phyloP scores from a whole-genome alignment of 2,113 vertebrate species.

The Spilogale gracilis region DNA sequence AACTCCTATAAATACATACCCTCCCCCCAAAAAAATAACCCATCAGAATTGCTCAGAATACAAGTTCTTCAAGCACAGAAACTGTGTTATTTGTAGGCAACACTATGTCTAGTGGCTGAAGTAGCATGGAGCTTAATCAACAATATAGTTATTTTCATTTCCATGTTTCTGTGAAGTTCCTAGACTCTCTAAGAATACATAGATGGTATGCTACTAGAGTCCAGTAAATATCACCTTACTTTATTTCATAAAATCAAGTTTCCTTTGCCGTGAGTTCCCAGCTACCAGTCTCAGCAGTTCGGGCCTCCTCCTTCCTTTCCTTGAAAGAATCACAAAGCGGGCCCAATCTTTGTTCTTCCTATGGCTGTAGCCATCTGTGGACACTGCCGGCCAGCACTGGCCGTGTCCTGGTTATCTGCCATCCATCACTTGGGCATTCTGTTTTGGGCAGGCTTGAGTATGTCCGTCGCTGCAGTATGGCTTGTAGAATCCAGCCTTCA shows the following conservation, averaged over 20 bases:
- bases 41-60: conserved; percentile 16
- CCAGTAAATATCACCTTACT: conserved; percentile 23
- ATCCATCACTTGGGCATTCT: neutral
- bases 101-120: neutral
- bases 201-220: neutral
- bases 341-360: neutral
- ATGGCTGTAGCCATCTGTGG: neutral
- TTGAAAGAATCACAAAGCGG: neutral
- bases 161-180: neutral
- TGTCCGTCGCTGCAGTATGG: no score
- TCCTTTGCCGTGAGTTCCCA: neutral
- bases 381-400: neutral
- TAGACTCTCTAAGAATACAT: conserved; percentile 8
- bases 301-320: neutral
- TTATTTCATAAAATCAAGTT: conserved; percentile 64
- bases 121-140: conserved; percentile 29
- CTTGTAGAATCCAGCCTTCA: neutral
- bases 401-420: neutral
- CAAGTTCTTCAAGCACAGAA: neutral
- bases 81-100: neutral
- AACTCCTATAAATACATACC: neutral
- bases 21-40: no score
- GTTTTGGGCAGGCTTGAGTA: neutral
- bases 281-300: neutral
- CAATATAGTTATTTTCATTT: conserved; percentile 51